A percentile compares a stretch with the other conserved stretches of the same genome.
Evolutionary conservation across 2,113 vertebrate genomes (phyloP).

Genomic region (Atlantisia rogersi): DNA sequence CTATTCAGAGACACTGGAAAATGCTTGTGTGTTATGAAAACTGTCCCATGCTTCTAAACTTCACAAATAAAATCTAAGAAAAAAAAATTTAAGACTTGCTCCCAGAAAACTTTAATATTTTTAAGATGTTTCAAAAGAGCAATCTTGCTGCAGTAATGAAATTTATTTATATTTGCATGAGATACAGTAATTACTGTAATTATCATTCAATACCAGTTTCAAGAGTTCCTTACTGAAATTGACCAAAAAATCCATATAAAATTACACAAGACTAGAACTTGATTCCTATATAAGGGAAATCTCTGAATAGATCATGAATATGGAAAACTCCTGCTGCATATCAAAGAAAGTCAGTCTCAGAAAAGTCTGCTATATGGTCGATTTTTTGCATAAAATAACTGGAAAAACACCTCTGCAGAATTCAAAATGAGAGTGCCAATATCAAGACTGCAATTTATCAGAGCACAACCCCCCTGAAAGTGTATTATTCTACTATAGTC

Average conservation of each 20-base stretch:
- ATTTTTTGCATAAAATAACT: not conserved
- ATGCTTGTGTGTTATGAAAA: not conserved
- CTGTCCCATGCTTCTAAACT: not conserved
- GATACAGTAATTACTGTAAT: not conserved
- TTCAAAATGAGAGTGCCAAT: not conserved
- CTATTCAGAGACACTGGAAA: not conserved
- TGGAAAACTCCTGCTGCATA: not conserved
- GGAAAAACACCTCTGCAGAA: not conserved
- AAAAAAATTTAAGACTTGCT: not conserved
- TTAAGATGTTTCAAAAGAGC: not conserved
- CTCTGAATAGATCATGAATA: not conserved
- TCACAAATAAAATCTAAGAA: not conserved
- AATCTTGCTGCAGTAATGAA: not conserved
- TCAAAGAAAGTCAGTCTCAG: not conserved
- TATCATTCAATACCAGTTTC: not conserved
- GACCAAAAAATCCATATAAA: not conserved
- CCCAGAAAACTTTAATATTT: not conserved
- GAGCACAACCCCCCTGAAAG: not conserved
- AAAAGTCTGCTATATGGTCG: not conserved
- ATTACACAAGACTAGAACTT: not conserved
- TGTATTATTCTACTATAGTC: not conserved
- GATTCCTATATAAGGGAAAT: not conserved
- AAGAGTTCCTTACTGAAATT: not conserved
- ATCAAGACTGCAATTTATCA: not conserved
- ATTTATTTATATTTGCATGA: not conserved